These are phyloP conservation scores for Podarcis raffonei DNA, from an alignment of 2,113 vertebrate genomes.

Conservation along the genomic window DNA sequence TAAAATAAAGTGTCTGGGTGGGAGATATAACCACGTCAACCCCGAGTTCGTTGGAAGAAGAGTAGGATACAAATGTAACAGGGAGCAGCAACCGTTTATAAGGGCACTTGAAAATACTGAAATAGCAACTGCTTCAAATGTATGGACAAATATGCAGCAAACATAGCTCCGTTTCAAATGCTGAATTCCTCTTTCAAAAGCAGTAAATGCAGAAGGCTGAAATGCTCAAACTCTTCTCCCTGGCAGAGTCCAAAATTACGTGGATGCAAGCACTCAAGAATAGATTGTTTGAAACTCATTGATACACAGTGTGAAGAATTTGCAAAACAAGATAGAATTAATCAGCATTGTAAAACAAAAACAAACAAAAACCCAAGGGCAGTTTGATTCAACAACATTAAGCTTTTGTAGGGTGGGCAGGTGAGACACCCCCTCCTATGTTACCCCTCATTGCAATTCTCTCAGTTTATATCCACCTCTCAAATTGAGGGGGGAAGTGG, in stretches of 20 bases:
- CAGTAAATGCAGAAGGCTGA: neutral
- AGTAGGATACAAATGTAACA: neutral
- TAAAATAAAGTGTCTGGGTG: too few relatives aligned
- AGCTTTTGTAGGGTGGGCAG: too few relatives aligned
- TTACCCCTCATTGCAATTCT: neutral
- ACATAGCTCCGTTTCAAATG: neutral
- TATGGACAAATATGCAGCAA: neutral
- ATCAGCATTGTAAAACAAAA: neutral
- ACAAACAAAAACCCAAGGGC: neutral
- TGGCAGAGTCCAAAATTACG: neutral
- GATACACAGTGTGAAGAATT: neutral
- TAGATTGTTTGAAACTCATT: neutral
- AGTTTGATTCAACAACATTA: neutral
- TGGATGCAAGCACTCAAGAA: neutral
- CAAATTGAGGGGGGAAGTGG: neutral
- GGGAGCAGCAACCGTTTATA: neutral
- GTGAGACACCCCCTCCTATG: neutral
- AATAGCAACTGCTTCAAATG: neutral
- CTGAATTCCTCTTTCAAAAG: neutral
- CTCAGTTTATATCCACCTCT: slow-evolving; percentile 16
- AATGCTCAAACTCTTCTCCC: neutral
- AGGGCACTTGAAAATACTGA: neutral
- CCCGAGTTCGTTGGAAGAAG: neutral
- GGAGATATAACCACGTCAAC: neutral
- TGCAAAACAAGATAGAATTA: neutral